Evolutionary conservation across 1,140 invertebrate species (phyloP), one percentile per base, ranked within the genome.

Genomic region (Camponotus vicinus): DNA sequence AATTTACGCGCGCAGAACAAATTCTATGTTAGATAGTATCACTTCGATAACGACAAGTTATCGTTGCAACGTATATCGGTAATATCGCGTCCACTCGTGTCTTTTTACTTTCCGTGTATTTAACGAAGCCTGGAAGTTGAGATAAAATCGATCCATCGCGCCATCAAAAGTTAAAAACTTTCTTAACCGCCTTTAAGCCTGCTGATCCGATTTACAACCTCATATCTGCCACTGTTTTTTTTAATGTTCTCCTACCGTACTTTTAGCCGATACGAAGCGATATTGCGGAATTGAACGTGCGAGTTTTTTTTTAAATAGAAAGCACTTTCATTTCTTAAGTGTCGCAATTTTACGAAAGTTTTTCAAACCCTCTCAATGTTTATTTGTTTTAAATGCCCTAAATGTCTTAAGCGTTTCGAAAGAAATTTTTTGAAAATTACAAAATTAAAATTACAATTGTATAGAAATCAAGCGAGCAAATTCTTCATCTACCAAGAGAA

Each of bases 191-290:
- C 9, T 40, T 34, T 70, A 57, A 82, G 66, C 42, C 61, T 52
- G 7, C 11, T 82, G 78, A 82, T 71, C 77, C 77, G 77, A 79
- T 67, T 79, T 67, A 67, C 63, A 34, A 67, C 6, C 21, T 70
- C 32, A 42, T 79, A 79, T 71, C 52, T 32, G 52, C 78, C 21
- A 82, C 78, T 82, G 78, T 71, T 82, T 82, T 80, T 80, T 79
- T 79, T 67, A 42, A 82, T 45, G 37, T 69, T 27, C 15, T 70
- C 13, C n/a, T 9, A 11, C 18, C 42, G 11, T 69, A 70, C 70
- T 80, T 70, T 70, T 70, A 70, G 18, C 15, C 8, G 27, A 77
- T 52, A 34, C 59, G 27, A 15, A 45, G 1, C n/a, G 32, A 4
- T 34, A 34, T 64, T 40, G 3, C 42, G 40, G 13, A 76, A 57